Evolutionary conservation across 2,888 invertebrate genomes (phyloP).

Genomic region (Hymenopus coronatus): DNA sequence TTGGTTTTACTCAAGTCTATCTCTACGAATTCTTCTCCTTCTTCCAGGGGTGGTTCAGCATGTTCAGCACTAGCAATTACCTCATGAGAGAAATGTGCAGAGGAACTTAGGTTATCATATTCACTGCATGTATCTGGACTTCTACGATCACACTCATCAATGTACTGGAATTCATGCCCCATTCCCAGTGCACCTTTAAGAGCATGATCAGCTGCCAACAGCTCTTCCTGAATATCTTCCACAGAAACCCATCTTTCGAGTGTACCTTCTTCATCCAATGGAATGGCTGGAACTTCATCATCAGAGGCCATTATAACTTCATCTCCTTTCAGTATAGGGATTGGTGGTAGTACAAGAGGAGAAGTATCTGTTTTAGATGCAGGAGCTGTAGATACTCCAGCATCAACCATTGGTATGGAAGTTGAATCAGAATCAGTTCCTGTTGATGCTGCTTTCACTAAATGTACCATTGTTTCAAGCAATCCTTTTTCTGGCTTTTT

Average conservation of each 20-base stretch:
- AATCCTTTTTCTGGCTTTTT: not conserved
- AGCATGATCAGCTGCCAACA: conserved; percentile 4
- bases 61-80: not conserved
- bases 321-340: not conserved
- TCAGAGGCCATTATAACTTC: conserved; percentile 6
- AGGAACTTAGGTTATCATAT: conserved; percentile 27
- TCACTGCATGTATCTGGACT: conserved; percentile 22
- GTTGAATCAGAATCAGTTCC: not conserved
- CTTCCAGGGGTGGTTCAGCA: conserved; percentile 38
- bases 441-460: not conserved
- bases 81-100: conserved; percentile 1
- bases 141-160: conserved; percentile 18
- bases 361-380: not conserved
- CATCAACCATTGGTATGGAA: not conserved
- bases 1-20: conserved; percentile 51
- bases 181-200: conserved; percentile 1
- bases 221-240: conserved; percentile 22
- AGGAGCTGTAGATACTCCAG: not conserved
- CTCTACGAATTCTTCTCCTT: conserved; percentile 44
- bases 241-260: conserved; percentile 27
- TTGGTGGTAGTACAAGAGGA: not conserved
- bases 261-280: conserved; percentile 19
- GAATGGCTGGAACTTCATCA: conserved; percentile 19
- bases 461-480: not conserved
- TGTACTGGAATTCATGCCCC: conserved; percentile 6